Evolutionary conservation across 2,113 vertebrate genomes (phyloP), one percentile per base, ranked within the genome.

Genomic region (Athene noctua): DNA sequence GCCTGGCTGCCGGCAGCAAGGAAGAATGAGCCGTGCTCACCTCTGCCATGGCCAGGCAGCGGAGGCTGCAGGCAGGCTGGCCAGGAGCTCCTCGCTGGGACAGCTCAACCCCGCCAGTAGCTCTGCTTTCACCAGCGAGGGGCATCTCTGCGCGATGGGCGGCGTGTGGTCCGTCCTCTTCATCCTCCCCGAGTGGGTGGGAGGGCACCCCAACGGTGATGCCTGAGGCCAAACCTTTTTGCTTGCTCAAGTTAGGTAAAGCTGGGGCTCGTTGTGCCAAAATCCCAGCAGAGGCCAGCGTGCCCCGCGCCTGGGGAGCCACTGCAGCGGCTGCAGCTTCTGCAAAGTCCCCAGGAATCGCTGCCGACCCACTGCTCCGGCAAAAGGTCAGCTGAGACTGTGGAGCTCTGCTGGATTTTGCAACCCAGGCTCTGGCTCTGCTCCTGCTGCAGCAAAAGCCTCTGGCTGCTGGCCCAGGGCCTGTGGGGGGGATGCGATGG

Each of bases 401-500:
- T 1, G 1, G 49, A 77, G 32, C 17, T 25, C 54, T 63, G n/a
- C 44, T 5, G 11, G 26, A 40, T 61, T 91, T 85, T 79, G 63
- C 73, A 90, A 18, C 57, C 12, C 4, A 15, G 66, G 49, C 49
- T 78, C 11, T 0, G 61, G 38, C 46, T 84, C 49, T 36, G n/a
- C 49, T 89, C 54, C 54, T 10, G 16, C 58, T 67, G 86, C 80
- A 86, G 90, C 66, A 74, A 34, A 94, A 89, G 20, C 34, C 36
- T 81, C 40, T 7, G 30, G 58, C 38, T 75, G 66, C 71, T 75
- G 91, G 44, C 49, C 20, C 0, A 1, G 27, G 29, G 23, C 30
- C 26, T 0, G 0, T 4, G 9, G 20, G 20, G 38, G 38, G 34
- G 15, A 40, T 70, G 58, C 0, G 0, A 52, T 10, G 17, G 34